Evolutionary conservation across 2,797 vertebrate genomes (phyloP), one percentile per base, ranked within the genome.

Genomic region (Enteromius anoplus): DNA sequence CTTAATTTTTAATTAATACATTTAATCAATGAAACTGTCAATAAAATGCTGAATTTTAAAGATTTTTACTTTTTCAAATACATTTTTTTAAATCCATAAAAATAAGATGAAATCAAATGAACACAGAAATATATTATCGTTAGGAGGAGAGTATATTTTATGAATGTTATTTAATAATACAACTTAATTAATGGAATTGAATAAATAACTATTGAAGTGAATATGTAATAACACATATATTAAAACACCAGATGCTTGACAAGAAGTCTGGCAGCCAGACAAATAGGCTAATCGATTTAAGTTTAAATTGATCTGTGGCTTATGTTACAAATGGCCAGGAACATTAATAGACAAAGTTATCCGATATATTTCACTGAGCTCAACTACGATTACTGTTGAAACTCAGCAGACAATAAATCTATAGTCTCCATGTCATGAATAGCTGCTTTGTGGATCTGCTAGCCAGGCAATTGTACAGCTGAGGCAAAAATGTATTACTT

Each of bases 401-500:
- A 85, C 70, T 65, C 19, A 55, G 34, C 0, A n/a, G 32, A 85
- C 70, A 47, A 81, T 86, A 55, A 78, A 26, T 26, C 34, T 70
- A 49, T 23, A 82, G 84, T 78, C 32, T 32, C 72, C 6, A 11
- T 66, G 75, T 73, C 23, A 78, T 83, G 75, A 87, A 87, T 85
- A 55, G 82, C 42, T 49, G 65, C 80, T 82, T 73, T 80, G 62
- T 83, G 53, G 73, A 91, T 85, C 81, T 29, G 85, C 89, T 85
- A 91, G 85, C 92, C 88, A 91, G 91, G 91, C 92, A 93, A 92
- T 92, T 89, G 87, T 87, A 91, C 85, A 91, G 87, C 92, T 91
- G 88, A 83, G 87, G 86, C 91, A 91, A 91, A 94, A 93, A 94
- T 92, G 90, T 92, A 93, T 92, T 90, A 89, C 77, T 91, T 88